Conservation (phyloP, 1,140 invertebrate species). For the Oreohelix idahoensis region DNA sequence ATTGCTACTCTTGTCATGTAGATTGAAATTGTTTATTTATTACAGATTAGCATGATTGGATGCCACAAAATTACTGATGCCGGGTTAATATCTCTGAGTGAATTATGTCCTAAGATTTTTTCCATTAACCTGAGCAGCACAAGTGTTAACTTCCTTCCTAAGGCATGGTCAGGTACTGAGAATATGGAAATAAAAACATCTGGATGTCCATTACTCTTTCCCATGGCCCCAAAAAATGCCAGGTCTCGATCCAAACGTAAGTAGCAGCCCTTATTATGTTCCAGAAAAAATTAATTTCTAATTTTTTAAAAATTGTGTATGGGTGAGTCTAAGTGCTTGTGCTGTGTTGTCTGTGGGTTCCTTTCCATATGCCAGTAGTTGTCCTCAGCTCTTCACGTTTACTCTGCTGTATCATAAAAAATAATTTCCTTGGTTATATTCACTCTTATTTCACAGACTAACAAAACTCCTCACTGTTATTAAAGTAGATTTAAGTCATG, state of each 20-base stretch:
- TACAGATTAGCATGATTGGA: slow-evolving; percentile 11
- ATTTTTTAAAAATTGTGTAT: too few species aligned
- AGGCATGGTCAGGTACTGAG: background rate
- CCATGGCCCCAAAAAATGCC: background rate
- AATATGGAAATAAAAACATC: slow-evolving; percentile 9
- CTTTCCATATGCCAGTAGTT: too few species aligned
- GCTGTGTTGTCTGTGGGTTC: too few species aligned
- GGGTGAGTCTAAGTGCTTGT: too few species aligned
- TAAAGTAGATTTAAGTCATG: background rate
- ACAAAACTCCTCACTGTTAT: too few species aligned
- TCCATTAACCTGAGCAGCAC: slow-evolving; percentile 30
- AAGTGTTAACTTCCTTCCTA: slow-evolving; percentile 16
- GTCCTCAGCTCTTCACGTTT: too few species aligned
- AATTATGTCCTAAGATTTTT: slow-evolving; percentile 8
- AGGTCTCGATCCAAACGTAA: background rate
- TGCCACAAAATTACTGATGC: slow-evolving; percentile 16
- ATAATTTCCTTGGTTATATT: too few species aligned
- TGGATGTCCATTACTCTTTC: slow-evolving; percentile 14
- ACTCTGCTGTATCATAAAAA: too few species aligned
- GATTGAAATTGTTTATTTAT: background rate
- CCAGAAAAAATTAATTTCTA: too few species aligned
- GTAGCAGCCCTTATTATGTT: background rate
- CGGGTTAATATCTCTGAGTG: slow-evolving; percentile 22
- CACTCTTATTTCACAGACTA: too few species aligned
- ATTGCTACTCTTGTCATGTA: too few species aligned